Percentiles rank a stretch among this genome's conserved stretches.
Evolutionary conservation across 2,113 vertebrate species (phyloP).

Genomic region (Gorsachius goisagi): DNA sequence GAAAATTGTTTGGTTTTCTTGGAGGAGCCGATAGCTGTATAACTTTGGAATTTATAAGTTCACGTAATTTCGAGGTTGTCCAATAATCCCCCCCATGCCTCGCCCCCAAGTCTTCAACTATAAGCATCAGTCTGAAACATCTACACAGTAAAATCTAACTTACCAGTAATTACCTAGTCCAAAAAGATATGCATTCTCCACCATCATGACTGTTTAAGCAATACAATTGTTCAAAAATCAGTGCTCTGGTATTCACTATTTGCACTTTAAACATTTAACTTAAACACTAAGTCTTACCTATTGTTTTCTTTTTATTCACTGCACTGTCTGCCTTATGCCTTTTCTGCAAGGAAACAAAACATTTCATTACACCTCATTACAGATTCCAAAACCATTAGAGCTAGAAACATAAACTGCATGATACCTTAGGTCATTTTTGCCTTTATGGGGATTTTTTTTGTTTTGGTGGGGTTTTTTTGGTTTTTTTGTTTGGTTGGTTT

Average conservation of each 20-base stretch:
- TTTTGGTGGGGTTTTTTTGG: too few relatives aligned
- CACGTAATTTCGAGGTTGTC: too few relatives aligned
- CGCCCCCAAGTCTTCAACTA: not conserved
- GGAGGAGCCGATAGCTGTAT: not conserved
- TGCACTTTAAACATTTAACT: not conserved
- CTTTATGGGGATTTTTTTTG: too few relatives aligned
- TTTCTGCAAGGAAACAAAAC: slow-evolving; percentile 81
- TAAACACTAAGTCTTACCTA: slow-evolving; percentile 78
- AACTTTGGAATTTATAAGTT: not conserved
- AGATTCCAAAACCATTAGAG: not conserved
- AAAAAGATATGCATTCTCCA: not conserved
- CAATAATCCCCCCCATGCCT: not conserved
- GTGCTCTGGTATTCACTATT: not conserved
- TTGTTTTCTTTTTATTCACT: slow-evolving; percentile 96
- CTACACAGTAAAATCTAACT: not conserved
- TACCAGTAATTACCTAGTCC: not conserved
- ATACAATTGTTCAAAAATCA: not conserved
- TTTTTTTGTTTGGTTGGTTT: too few relatives aligned
- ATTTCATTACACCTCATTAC: not conserved
- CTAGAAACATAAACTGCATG: not conserved
- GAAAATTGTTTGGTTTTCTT: not conserved
- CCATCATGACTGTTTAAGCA: not conserved
- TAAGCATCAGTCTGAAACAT: not conserved
- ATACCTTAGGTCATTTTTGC: not conserved
- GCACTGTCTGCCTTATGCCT: slow-evolving; percentile 97